Evolutionary conservation across 2,113 vertebrate genomes (phyloP).

Genomic region (Cygnus buccinator): DNA sequence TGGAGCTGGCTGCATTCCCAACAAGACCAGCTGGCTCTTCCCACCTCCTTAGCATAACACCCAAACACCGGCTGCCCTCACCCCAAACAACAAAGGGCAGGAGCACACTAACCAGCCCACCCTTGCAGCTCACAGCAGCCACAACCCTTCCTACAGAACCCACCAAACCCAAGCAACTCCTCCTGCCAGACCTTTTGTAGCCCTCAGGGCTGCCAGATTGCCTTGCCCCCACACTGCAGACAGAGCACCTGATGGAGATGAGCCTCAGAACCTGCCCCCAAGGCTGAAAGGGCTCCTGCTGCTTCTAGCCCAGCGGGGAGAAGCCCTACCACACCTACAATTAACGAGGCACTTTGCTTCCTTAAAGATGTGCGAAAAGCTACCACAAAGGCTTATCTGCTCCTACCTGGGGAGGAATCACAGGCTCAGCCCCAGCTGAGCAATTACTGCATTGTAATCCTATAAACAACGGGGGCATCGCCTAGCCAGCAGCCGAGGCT

Average conservation of each 20-base stretch:
- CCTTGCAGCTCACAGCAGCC: neutral
- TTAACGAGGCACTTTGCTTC: neutral
- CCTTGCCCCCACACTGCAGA: neutral
- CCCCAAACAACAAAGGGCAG: neutral
- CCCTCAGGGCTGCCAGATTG: neutral
- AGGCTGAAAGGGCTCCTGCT: neutral
- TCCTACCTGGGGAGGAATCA: neutral
- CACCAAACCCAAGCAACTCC: rapidly evolving
- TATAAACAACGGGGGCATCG: neutral
- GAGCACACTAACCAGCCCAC: neutral
- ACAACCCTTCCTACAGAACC: neutral
- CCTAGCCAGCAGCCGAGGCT: neutral
- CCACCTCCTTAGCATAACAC: neutral
- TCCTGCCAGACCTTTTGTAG: neutral
- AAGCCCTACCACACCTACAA: neutral
- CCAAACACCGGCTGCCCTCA: rapidly evolving
- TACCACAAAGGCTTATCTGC: neutral
- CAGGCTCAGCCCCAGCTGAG: neutral
- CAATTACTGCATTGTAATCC: neutral
- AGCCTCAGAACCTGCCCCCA: neutral
- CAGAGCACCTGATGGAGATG: neutral
- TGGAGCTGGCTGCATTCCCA: neutral
- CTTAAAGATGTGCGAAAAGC: neutral
- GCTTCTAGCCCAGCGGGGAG: neutral
- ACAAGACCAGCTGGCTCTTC: neutral